Evolutionary conservation across 2,113 vertebrate species (phyloP).

Genomic region (Pseudopipra pipra): DNA sequence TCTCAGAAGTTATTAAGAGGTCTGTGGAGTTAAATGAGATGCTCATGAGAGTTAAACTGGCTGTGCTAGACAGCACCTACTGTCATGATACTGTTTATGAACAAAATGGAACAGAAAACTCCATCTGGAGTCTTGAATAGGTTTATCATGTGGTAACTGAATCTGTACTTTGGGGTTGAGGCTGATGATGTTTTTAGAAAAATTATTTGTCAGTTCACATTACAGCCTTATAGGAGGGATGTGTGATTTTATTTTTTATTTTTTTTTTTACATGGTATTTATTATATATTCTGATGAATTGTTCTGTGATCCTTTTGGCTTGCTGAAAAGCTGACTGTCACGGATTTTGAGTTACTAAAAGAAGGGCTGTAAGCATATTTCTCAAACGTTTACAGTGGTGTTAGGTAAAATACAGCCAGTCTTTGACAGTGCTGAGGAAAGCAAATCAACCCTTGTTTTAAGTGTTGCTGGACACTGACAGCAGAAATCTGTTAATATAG

Average conservation of each 20-base stretch:
- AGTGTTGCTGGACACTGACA: background rate
- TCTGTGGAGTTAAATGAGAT: background rate
- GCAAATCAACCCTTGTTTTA: conserved; percentile 20
- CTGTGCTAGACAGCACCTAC: background rate
- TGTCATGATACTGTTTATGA: background rate
- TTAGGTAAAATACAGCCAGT: background rate
- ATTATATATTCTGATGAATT: background rate
- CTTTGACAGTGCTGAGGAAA: background rate
- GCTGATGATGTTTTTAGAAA: background rate
- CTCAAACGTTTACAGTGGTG: background rate
- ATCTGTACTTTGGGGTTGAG: background rate
- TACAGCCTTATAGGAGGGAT: background rate
- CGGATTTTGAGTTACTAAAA: background rate
- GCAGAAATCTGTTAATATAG: background rate
- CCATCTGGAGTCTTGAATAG: background rate
- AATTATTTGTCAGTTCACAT: background rate
- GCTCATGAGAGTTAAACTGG: background rate
- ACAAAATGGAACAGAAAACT: background rate
- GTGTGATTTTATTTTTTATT: background rate
- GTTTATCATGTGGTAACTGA: background rate
- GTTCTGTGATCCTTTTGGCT: background rate
- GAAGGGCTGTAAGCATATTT: background rate
- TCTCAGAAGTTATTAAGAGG: background rate
- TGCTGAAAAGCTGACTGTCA: background rate
- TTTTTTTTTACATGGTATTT: background rate